These are phyloP conservation scores for Thermophis baileyi DNA, from an alignment of 2,113 vertebrate genomes.

Conservation along the genomic window DNA sequence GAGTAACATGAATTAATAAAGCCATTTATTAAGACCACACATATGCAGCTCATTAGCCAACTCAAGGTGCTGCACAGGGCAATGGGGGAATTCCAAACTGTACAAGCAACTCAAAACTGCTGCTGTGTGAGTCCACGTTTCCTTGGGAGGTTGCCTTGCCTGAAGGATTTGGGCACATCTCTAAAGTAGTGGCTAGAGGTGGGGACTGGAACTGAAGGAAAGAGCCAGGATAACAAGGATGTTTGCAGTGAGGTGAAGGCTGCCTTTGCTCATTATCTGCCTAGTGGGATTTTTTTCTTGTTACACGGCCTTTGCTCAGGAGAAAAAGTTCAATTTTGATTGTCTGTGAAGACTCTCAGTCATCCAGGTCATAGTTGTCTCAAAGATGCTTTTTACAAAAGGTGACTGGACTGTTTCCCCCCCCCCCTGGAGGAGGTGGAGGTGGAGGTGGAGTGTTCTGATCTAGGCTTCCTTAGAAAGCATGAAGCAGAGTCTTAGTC, in stretches of 20 bases:
- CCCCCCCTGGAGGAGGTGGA: no score
- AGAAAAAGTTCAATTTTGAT: not conserved
- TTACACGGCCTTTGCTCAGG: not conserved
- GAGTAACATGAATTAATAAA: not conserved
- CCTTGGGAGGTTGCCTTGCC: not conserved
- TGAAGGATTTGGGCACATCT: not conserved
- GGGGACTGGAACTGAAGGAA: not conserved
- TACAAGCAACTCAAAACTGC: not conserved
- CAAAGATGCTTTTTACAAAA: not conserved
- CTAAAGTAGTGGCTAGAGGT: not conserved
- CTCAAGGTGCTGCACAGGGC: accelerated
- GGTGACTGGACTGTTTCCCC: not conserved
- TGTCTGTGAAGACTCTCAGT: not conserved
- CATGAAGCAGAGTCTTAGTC: no score
- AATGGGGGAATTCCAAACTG: accelerated
- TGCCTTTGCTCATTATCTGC: not conserved
- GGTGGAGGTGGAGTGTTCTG: no score
- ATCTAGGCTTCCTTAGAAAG: no score
- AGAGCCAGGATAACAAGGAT: not conserved
- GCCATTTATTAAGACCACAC: not conserved
- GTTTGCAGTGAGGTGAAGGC: not conserved
- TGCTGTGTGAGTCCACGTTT: not conserved
- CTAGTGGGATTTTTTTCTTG: not conserved
- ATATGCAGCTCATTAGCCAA: not conserved
- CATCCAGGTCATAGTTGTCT: not conserved